Conservation (phyloP, 2,113 vertebrate species). For the Oreochromis tanganicae region DNA sequence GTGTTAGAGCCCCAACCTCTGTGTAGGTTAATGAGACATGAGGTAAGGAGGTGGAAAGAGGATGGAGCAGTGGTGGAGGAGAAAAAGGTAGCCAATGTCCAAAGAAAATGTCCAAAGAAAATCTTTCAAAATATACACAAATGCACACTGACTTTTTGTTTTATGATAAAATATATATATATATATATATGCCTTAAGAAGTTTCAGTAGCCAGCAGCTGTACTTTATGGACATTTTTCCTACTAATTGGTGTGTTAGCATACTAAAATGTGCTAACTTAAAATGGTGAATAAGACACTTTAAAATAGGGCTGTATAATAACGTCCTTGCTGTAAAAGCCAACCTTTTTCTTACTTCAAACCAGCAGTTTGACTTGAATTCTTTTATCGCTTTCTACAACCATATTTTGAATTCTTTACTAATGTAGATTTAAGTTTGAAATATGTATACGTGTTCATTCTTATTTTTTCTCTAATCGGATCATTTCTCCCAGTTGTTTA, state of each 20-base stretch:
- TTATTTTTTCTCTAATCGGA: background rate
- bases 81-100: background rate
- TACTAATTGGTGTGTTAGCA: background rate
- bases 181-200: no score
- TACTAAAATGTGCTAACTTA: background rate
- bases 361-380: background rate
- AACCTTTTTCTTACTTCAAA: background rate
- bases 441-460: background rate
- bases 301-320: background rate
- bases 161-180: background rate
- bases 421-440: background rate
- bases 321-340: background rate
- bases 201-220: no score
- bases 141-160: background rate
- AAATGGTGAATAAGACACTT: background rate
- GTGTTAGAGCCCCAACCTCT: background rate
- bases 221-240: no score
- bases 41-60: background rate
- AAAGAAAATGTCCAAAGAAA: background rate
- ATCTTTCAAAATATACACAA: background rate
- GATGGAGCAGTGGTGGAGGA: background rate
- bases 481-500: background rate
- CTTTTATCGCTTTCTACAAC: background rate
- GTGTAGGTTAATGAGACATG: background rate
- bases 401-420: background rate